A percentile compares a stretch with the other conserved stretches of the same genome.
Conservation (phyloP, 2,888 invertebrate species). For the Acanthosepion esculentum region DNA sequence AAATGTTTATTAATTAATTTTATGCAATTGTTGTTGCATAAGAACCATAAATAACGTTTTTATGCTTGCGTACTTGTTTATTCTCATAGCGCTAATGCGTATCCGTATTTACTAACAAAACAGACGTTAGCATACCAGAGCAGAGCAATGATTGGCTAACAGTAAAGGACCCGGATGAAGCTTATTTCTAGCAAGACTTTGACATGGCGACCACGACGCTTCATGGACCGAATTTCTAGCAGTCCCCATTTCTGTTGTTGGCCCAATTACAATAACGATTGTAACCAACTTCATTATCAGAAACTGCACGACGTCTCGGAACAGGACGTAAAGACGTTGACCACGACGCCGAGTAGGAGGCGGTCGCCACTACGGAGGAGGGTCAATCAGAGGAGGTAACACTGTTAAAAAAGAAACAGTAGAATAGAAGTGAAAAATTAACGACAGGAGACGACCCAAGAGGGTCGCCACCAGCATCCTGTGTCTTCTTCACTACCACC, state of each 20-base stretch:
- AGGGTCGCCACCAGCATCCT: slow-evolving; percentile 45
- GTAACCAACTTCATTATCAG: slow-evolving; percentile 17
- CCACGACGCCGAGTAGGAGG: slow-evolving; percentile 42
- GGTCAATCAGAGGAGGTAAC: slow-evolving; percentile 39
- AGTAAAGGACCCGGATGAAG: slow-evolving; percentile 48
- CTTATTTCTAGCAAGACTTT: slow-evolving; percentile 47
- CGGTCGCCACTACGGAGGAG: slow-evolving; percentile 45
- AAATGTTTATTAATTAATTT: not conserved
- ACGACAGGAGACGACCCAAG: not conserved
- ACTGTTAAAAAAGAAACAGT: not conserved
- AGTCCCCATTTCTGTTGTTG: not conserved
- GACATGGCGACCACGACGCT: slow-evolving; percentile 48
- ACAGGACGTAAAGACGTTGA: slow-evolving; percentile 42
- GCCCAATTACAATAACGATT: not conserved
- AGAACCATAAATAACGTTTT: not conserved
- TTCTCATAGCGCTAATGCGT: not conserved
- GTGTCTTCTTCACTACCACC: not conserved
- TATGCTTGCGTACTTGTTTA: not conserved
- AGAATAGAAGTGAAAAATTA: not conserved
- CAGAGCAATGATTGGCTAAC: slow-evolving; percentile 41
- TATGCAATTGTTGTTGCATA: not conserved
- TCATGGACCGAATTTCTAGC: slow-evolving; percentile 48
- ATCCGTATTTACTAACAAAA: not conserved
- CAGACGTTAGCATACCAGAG: slow-evolving; percentile 25
- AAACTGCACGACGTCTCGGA: slow-evolving; percentile 36